Evolutionary conservation across 2,888 invertebrate genomes (phyloP).

Genomic region (Eugnorisma glareosa): DNA sequence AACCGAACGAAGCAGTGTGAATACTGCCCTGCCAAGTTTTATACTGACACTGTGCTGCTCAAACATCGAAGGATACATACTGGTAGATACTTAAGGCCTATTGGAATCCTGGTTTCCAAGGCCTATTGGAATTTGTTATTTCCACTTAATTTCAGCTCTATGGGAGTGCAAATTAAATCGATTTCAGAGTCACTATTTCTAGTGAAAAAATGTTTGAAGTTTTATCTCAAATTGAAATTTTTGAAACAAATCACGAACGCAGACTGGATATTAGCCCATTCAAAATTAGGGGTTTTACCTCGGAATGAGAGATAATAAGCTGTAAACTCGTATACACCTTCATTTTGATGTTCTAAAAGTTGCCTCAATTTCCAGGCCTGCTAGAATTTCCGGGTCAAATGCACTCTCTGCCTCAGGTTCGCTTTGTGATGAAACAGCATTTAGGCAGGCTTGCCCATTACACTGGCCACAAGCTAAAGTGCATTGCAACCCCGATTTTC

Average conservation of each 20-base stretch:
- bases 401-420: too few relatives aligned
- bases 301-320: too few relatives aligned
- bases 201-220: background rate
- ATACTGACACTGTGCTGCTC: slow-evolving; percentile 77
- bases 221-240: background rate
- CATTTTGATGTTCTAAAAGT: too few relatives aligned
- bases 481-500: too few relatives aligned
- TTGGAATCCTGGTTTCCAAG: background rate
- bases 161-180: background rate
- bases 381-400: too few relatives aligned
- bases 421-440: too few relatives aligned
- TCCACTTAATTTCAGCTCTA: background rate
- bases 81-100: slow-evolving; percentile 71
- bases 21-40: slow-evolving; percentile 84
- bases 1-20: slow-evolving; percentile 81
- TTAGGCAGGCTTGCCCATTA: too few relatives aligned
- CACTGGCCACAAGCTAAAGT: too few relatives aligned
- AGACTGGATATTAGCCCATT: background rate
- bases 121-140: background rate
- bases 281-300: too few relatives aligned
- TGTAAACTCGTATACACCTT: too few relatives aligned
- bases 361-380: too few relatives aligned
- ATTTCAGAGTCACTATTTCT: background rate
- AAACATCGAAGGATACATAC: slow-evolving; percentile 87
- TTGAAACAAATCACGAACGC: background rate